phyloP scores from a whole-genome alignment of 1,140 invertebrate genomes.

The Sitophilus oryzae region DNA sequence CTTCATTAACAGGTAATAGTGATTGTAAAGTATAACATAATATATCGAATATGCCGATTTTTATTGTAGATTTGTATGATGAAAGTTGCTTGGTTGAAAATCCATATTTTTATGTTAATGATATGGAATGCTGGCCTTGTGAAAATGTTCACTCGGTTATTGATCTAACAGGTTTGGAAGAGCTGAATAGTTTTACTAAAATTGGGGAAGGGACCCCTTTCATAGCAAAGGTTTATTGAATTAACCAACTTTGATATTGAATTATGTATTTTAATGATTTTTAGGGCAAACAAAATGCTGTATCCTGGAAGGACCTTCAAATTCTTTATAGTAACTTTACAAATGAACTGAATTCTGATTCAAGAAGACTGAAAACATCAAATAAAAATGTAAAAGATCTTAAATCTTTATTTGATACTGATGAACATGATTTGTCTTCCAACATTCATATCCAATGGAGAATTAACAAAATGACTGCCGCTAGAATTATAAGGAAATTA shows the following conservation, averaged over 20 bases:
- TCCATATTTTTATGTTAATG: constrained; percentile 63
- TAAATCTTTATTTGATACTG: constrained; percentile 21
- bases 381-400: constrained; percentile 42
- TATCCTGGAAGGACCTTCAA: constrained; percentile 43
- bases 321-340: constrained; percentile 47
- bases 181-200: constrained; percentile 30
- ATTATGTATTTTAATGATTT: constrained; percentile 18
- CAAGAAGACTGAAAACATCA: constrained; percentile 49
- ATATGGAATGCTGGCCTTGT: constrained; percentile 75
- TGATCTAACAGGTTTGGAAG: constrained; percentile 36
- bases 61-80: constrained; percentile 64
- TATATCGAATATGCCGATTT: too few species aligned
- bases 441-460: constrained; percentile 53
- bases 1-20: constrained; percentile 42
- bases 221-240: constrained; percentile 34
- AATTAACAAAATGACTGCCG: constrained; percentile 62
- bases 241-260: background rate
- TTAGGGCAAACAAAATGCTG: constrained; percentile 41
- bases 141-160: constrained; percentile 55
- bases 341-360: constrained; percentile 50
- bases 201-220: constrained; percentile 38
- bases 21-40: too few species aligned
- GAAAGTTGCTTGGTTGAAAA: constrained; percentile 72
- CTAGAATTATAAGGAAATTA: constrained; percentile 55
- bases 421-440: constrained; percentile 20